Evolutionary conservation across 2,113 vertebrate species (phyloP).

Genomic region (Microcebus tavaratra): DNA sequence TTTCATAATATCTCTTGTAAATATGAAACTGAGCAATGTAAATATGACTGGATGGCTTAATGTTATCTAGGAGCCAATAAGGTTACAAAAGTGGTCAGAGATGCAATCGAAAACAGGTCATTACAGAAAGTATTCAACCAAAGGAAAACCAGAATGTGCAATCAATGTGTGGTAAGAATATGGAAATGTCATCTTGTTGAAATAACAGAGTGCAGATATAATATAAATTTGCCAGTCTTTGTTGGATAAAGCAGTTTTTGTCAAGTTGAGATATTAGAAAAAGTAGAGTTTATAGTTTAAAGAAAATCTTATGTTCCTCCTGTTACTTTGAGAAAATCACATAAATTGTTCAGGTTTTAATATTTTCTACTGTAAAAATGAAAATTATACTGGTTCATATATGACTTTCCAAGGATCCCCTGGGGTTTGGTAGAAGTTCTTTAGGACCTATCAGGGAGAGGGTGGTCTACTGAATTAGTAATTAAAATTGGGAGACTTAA

Average conservation of each 20-base stretch:
- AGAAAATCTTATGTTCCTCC: not conserved
- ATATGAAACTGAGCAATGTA: not conserved
- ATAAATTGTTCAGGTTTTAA: not conserved
- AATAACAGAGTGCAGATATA: not conserved
- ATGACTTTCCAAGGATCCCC: not conserved
- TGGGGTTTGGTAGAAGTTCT: not conserved
- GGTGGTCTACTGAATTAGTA: not conserved
- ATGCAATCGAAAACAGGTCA: not conserved
- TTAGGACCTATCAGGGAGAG: not conserved
- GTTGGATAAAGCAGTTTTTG: not conserved
- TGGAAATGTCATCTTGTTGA: not conserved
- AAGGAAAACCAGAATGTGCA: not conserved
- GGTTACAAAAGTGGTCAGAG: not conserved
- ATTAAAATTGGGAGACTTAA: not conserved
- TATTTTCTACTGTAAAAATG: not conserved
- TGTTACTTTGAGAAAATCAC: not conserved
- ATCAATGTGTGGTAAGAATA: not conserved
- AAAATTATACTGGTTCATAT: not conserved
- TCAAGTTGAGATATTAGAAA: not conserved
- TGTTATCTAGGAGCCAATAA: not conserved
- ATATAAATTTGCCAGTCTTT: not conserved
- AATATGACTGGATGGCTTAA: not conserved
- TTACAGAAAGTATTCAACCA: not conserved
- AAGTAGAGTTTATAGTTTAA: not conserved
- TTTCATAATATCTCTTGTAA: slow-evolving; percentile 2